These are phyloP conservation scores for Hypselothyrea guttata DNA, from an alignment of 2,888 invertebrate species.

Conservation along the genomic window DNA sequence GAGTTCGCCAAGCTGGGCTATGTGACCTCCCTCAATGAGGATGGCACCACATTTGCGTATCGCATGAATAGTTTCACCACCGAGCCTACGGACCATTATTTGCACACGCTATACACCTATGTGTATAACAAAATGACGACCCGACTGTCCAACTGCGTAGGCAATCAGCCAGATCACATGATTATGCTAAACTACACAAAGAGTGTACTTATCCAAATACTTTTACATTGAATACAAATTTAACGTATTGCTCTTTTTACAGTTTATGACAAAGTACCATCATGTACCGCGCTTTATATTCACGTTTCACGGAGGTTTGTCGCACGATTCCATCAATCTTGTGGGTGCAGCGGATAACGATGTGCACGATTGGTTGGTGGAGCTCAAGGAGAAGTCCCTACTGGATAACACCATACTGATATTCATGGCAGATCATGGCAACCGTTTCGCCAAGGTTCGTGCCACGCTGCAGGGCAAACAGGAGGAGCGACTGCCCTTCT, in stretches of 20 bases:
- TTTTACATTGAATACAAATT: too few species aligned
- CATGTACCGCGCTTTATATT: conserved; percentile 90
- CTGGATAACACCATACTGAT: conserved; percentile 92
- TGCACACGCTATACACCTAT: conserved; percentile 90
- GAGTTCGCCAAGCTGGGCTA: conserved; percentile 88
- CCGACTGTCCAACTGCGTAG: conserved; percentile 87
- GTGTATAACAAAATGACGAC: conserved; percentile 84
- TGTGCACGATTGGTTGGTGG: conserved; percentile 86
- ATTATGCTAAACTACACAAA: conserved; percentile 86
- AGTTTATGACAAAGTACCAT: conserved; percentile 85
- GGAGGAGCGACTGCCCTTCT: conserved; percentile 95
- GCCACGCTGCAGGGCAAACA: conserved; percentile 94
- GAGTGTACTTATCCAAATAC: conserved; percentile 84
- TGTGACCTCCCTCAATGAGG: conserved; percentile 93
- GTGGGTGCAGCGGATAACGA: conserved; percentile 91
- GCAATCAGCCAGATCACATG: conserved; percentile 87
- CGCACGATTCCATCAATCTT: conserved; percentile 92
- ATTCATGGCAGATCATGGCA: conserved; percentile 97
- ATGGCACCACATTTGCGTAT: conserved; percentile 94
- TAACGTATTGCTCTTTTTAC: background rate
- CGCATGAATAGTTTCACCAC: conserved; percentile 92
- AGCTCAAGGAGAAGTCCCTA: conserved; percentile 85
- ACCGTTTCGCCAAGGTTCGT: conserved; percentile 91
- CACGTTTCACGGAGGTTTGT: conserved; percentile 94
- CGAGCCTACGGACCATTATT: conserved; percentile 95